Evolutionary conservation across 2,113 vertebrate species (phyloP).

Genomic region (Merops nubicus): DNA sequence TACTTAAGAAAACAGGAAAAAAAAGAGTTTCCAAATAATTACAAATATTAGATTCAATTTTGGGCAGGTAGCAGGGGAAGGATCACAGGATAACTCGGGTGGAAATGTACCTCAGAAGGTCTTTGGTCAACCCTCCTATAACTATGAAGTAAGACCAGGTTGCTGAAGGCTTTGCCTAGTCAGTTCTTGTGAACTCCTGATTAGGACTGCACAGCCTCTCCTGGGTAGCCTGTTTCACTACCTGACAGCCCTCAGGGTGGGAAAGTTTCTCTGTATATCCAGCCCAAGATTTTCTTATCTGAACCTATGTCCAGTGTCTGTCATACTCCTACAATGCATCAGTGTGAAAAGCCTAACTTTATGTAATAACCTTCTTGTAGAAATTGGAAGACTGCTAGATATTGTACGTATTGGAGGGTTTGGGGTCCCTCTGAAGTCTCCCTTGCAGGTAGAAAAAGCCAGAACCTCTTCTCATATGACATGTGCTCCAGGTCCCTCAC

Average conservation of each 20-base stretch:
- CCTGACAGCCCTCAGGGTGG: neutral
- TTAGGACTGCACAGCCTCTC: neutral
- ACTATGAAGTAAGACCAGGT: neutral
- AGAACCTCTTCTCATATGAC: neutral
- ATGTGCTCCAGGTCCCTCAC: neutral
- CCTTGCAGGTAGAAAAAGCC: neutral
- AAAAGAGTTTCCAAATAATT: neutral
- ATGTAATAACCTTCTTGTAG: neutral
- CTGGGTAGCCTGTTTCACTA: neutral
- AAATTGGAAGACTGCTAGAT: neutral
- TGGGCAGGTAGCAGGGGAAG: neutral
- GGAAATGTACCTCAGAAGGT: neutral
- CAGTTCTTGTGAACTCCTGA: neutral
- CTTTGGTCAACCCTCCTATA: neutral
- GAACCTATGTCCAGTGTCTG: neutral
- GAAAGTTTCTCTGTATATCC: neutral
- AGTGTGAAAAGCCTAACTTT: neutral
- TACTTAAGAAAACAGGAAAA: neutral
- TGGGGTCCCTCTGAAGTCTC: neutral
- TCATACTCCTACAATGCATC: neutral
- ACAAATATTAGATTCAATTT: neutral
- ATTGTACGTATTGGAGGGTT: neutral
- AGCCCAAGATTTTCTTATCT: neutral
- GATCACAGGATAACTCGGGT: neutral
- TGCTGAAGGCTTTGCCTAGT: neutral